Percentiles rank a stretch among this genome's conserved stretches.
These are phyloP conservation scores for Lipotes vexillifer DNA, from an alignment of 2,113 vertebrate species.

Conservation along the genomic window DNA sequence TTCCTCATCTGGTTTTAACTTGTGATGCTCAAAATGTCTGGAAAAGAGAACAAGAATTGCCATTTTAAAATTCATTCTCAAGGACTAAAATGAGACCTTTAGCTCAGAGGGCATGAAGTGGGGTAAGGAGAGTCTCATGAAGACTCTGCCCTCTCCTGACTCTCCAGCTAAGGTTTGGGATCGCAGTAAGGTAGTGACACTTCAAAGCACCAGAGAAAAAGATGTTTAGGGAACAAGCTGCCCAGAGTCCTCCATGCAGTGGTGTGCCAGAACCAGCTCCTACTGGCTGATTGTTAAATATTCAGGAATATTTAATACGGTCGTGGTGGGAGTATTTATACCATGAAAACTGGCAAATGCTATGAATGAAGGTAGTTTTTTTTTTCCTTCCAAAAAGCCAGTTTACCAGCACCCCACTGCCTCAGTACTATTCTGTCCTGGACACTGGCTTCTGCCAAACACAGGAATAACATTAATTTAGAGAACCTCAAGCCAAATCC, in stretches of 20 bases:
- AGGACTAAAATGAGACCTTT: background rate
- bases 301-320: background rate
- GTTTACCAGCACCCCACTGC: background rate
- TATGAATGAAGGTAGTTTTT: background rate
- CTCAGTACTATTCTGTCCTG: background rate
- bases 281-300: background rate
- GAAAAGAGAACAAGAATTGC: background rate
- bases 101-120: background rate
- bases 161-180: background rate
- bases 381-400: background rate
- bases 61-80: background rate
- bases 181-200: background rate
- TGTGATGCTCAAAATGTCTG: constrained; percentile 1
- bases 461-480: background rate
- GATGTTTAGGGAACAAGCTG: background rate
- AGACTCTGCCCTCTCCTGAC: background rate
- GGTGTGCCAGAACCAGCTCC: background rate
- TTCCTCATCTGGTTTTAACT: background rate
- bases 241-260: background rate
- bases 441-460: background rate
- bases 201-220: background rate
- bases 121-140: background rate
- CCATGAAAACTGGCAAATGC: background rate
- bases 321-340: background rate
- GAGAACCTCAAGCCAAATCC: background rate